Evolutionary conservation across 2,113 vertebrate genomes (phyloP).

Genomic region (Vulpes lagopus): DNA sequence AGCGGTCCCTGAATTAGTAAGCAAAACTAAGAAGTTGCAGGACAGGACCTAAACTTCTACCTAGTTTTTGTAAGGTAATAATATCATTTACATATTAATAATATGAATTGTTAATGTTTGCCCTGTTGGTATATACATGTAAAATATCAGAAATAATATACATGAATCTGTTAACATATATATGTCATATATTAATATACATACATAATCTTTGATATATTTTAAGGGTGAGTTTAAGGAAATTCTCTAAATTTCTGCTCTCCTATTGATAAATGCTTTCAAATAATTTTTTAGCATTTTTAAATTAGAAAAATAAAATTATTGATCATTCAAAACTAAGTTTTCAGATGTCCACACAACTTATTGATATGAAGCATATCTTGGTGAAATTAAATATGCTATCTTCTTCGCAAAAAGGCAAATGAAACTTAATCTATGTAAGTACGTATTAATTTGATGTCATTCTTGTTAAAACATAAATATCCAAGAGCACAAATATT

Average conservation of each 20-base stretch:
- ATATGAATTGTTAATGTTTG: not conserved
- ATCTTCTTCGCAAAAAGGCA: not conserved
- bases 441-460: not conserved
- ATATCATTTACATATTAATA: not conserved
- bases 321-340: not conserved
- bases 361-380: not conserved
- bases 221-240: not conserved
- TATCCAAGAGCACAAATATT: not conserved
- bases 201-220: not conserved
- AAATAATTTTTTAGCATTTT: not conserved
- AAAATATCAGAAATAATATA: not conserved
- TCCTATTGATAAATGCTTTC: constrained; percentile 13
- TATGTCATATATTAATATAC: not conserved
- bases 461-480: constrained; percentile 22
- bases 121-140: not conserved
- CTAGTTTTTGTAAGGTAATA: not conserved
- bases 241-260: not conserved
- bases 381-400: not conserved
- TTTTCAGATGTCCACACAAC: not conserved
- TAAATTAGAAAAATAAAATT: constrained; percentile 48
- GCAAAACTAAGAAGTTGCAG: not conserved
- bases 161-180: not conserved
- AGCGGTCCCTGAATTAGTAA: not conserved
- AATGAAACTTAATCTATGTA: not conserved
- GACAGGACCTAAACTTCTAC: not conserved